A percentile compares a stretch with the other conserved stretches of the same genome.
Conservation (phyloP, 2,888 invertebrate genomes). For the Tetanocera ferruginea region DNA sequence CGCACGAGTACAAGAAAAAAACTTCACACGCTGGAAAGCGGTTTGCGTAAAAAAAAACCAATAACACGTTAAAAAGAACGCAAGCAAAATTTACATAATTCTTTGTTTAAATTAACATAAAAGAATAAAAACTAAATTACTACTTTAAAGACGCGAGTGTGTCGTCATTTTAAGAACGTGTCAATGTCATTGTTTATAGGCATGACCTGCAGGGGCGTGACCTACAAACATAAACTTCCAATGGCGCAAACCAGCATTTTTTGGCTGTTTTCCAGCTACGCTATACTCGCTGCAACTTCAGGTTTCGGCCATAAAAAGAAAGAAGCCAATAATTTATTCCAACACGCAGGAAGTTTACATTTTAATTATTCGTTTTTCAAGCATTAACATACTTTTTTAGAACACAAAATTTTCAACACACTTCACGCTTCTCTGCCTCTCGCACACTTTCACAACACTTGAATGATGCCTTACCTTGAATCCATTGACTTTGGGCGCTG, state of each 20-base stretch:
- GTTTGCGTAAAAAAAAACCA: not conserved
- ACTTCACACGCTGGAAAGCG: constrained; percentile 34
- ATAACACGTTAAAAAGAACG: not conserved
- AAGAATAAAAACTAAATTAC: not conserved
- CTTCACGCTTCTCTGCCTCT: not conserved
- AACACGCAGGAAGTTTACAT: not conserved
- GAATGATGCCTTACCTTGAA: constrained; percentile 56
- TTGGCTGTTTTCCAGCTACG: not conserved
- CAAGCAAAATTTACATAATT: not conserved
- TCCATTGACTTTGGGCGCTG: constrained; percentile 45
- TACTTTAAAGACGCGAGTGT: not conserved
- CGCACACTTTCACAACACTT: not conserved
- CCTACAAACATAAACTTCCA: constrained; percentile 43
- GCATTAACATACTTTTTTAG: not conserved
- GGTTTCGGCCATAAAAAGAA: not conserved
- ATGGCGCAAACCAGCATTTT: constrained; percentile 25
- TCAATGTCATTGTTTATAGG: not conserved
- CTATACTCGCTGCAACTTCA: not conserved
- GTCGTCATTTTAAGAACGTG: not conserved
- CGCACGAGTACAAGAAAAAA: not conserved
- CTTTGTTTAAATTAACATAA: not conserved
- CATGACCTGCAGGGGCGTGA: constrained; percentile 37
- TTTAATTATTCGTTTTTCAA: not conserved
- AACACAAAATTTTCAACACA: not conserved
- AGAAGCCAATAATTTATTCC: not conserved